Evolutionary conservation across 1,140 invertebrate species (phyloP), one percentile per base, ranked within the genome.

Genomic region (Proctacanthus coquilletti): DNA sequence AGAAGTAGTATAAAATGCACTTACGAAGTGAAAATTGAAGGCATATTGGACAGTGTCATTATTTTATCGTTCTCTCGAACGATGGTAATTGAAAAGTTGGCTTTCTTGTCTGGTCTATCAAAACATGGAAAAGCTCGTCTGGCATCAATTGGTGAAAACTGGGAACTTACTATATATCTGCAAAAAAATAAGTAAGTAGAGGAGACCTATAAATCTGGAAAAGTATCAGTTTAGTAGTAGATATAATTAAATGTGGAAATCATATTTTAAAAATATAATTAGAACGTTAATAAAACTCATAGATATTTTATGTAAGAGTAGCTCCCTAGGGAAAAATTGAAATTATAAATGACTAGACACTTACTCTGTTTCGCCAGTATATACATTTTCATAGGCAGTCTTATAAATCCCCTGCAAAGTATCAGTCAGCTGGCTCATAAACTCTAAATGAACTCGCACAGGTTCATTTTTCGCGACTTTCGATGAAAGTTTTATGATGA

Each of bases 111-210:
- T 0, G 84, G 84, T 48, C 89, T 83, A 60, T 91, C 85, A 52
- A 86, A 86, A 58, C 82, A 87, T 0, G 84, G 84, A 49, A 89
- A 89, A 1, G 81, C 79, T 41, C 72, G 65, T 21, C 84, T 64
- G 0, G 86, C 85, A 54, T 79, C 76, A 2, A 80, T 79, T 10
- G 85, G 74, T 47, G 85, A 78, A 51, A 91, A 85, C 53, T 87
- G 81, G 1, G 84, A 84, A 9, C 71, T 68, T 1, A 71, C 71
- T 19, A 82, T 55, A 63, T 68, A 75, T 47, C 75, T 78, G 42
- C 21, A 52, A 56, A 45, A 11, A 31, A 4, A 6, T 13, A 17
- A 32, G 15, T 27, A 13, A 27, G 13, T 27, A 27, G 8, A 27
- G n/a, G n/a, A n/a, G n/a, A n/a, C n/a, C n/a, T n/a, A n/a, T n/a